Percentiles rank a stretch among this genome's conserved stretches.
These are phyloP conservation scores for Beaufortia kweichowensis DNA, from an alignment of 2,113 vertebrate genomes.

Conservation along the genomic window DNA sequence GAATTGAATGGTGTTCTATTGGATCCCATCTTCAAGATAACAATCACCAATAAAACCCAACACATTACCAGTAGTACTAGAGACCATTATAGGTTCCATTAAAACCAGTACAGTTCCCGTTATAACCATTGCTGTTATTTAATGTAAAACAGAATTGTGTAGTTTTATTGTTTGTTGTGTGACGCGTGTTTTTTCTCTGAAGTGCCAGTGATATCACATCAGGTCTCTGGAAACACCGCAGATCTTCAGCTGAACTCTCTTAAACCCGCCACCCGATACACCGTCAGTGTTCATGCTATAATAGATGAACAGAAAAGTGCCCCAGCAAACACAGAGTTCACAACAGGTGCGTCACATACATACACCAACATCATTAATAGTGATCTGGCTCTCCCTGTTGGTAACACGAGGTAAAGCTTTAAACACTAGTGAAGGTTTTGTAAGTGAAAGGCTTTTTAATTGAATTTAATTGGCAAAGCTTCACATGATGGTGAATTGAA, in stretches of 20 bases:
- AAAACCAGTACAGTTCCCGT: too few species aligned
- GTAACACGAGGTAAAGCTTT: neutral
- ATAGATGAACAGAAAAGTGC: constrained; percentile 79
- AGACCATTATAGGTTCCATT: too few species aligned
- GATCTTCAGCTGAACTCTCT: constrained; percentile 84
- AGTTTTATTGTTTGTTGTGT: neutral
- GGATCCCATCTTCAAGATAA: too few species aligned
- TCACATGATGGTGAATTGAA: too few species aligned
- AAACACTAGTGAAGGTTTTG: neutral
- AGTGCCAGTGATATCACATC: constrained; percentile 78
- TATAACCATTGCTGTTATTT: too few species aligned
- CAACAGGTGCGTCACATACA: constrained; percentile 76
- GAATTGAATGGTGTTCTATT: too few species aligned
- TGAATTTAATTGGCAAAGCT: too few species aligned
- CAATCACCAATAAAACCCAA: too few species aligned
- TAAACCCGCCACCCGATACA: constrained; percentile 81
- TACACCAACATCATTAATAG: neutral
- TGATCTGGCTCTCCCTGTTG: neutral
- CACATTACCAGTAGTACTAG: too few species aligned
- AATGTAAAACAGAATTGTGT: neutral
- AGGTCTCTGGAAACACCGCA: constrained; percentile 84
- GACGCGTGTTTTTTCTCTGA: too few species aligned
- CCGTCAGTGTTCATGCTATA: constrained; percentile 75
- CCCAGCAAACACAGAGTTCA: constrained; percentile 77
- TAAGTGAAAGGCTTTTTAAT: too few species aligned